Conservation (phyloP, 37 sponge, comb jelly and placozoan species). For the Dysidea cf. avara region DNA sequence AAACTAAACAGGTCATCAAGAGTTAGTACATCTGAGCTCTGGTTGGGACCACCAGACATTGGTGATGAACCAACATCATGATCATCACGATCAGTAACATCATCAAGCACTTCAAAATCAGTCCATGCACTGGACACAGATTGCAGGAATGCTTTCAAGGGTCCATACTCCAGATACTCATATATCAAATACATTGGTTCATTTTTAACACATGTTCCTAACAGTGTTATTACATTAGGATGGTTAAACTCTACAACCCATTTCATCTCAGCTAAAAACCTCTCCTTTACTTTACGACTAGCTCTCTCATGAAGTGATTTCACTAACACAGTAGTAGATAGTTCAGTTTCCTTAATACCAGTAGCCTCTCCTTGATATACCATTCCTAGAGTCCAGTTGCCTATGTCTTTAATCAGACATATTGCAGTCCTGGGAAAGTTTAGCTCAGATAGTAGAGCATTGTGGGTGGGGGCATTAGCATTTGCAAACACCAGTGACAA, state of each 20-base stretch:
- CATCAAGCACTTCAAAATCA: conserved; percentile 27
- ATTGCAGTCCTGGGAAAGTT: conserved; percentile 56
- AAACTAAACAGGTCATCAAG: conserved; percentile 38
- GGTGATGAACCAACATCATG: too few relatives aligned
- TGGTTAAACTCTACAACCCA: conserved; percentile 50
- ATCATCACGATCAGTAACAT: too few relatives aligned
- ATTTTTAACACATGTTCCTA: conserved; percentile 55
- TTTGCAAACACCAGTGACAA: too few relatives aligned
- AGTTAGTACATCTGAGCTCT: conserved; percentile 29
- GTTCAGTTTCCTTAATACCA: conserved; percentile 29
- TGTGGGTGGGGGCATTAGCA: too few relatives aligned
- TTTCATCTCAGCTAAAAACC: conserved; percentile 44
- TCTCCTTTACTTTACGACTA: conserved; percentile 24
- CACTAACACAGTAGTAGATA: conserved; percentile 50
- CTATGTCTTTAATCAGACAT: conserved; percentile 40
- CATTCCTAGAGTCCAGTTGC: conserved; percentile 64
- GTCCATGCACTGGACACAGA: conserved; percentile 44
- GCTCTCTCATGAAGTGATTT: conserved; percentile 46
- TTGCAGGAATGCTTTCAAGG: conserved; percentile 56
- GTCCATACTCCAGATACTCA: conserved; percentile 70
- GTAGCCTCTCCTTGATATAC: conserved; percentile 50
- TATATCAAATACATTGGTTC: conserved; percentile 66
- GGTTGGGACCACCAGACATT: too few relatives aligned
- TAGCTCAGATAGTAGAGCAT: conserved; percentile 14
- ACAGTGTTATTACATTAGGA: conserved; percentile 52